Percentiles rank a stretch among this genome's conserved stretches.
These are phyloP conservation scores for Dicrostonyx torquatus DNA, from an alignment of 2,797 vertebrate species.

Conservation along the genomic window DNA sequence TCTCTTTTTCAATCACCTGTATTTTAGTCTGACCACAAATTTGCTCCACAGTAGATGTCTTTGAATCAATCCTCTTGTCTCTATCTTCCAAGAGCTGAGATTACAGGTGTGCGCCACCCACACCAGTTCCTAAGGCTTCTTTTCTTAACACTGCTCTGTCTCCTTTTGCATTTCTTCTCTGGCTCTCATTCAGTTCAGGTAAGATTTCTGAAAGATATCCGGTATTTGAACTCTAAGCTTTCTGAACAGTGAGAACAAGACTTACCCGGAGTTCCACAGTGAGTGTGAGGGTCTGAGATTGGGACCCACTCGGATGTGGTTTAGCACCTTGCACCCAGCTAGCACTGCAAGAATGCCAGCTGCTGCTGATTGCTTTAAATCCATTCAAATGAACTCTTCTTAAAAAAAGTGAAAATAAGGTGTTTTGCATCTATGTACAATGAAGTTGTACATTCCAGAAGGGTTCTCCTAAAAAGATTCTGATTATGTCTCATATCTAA, in stretches of 20 bases:
- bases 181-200: background rate
- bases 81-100: background rate
- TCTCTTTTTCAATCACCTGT: background rate
- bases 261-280: background rate
- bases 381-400: background rate
- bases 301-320: background rate
- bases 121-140: background rate
- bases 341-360: background rate
- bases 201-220: background rate
- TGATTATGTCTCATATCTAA: constrained; percentile 29
- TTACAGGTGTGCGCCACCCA: background rate
- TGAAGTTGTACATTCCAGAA: constrained; percentile 13
- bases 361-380: background rate
- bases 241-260: background rate
- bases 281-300: background rate
- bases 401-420: constrained; percentile 31
- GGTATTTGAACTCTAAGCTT: background rate
- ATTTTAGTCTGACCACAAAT: too few species aligned
- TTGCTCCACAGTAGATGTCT: background rate
- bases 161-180: background rate
- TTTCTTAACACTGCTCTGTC: background rate
- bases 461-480: constrained; percentile 4
- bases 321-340: background rate
- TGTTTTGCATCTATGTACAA: background rate
- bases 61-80: background rate